phyloP scores from a whole-genome alignment of 1,140 invertebrate species.

The Drosophila miranda region DNA sequence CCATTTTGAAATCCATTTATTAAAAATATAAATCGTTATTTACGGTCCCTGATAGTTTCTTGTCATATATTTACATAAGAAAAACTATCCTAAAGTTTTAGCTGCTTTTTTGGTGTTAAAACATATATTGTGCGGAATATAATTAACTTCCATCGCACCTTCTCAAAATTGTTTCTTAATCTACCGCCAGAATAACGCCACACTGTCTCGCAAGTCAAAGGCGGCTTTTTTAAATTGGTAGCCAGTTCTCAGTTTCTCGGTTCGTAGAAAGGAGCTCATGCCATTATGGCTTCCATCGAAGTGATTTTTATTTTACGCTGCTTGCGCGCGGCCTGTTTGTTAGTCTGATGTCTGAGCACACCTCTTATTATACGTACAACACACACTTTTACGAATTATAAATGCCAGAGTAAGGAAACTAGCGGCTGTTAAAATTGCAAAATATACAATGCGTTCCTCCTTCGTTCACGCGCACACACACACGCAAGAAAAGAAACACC shows the following conservation, averaged over 20 bases:
- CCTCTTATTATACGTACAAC: slow-evolving; percentile 75
- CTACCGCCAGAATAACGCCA: slow-evolving; percentile 62
- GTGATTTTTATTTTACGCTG: slow-evolving; percentile 74
- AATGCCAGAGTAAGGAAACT: slow-evolving; percentile 75
- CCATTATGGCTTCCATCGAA: slow-evolving; percentile 79
- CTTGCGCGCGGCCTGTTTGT: slow-evolving; percentile 75
- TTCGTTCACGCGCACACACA: slow-evolving; percentile 53
- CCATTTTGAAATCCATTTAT: too few species aligned
- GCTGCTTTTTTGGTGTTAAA: slow-evolving; percentile 47
- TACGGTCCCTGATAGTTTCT: too few species aligned
- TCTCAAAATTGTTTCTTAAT: slow-evolving; percentile 51
- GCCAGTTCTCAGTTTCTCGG: slow-evolving; percentile 79
- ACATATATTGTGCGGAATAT: slow-evolving; percentile 48
- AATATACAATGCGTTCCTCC: slow-evolving; percentile 79
- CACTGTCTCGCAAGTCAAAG: slow-evolving; percentile 79
- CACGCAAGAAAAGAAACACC: slow-evolving; percentile 53
- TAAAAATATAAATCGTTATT: too few species aligned
- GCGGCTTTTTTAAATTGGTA: slow-evolving; percentile 77
- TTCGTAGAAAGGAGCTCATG: slow-evolving; percentile 77
- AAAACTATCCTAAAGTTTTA: slow-evolving; percentile 39
- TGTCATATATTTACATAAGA: slow-evolving; percentile 1
- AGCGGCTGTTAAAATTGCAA: slow-evolving; percentile 78
- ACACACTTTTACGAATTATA: slow-evolving; percentile 60
- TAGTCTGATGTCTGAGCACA: slow-evolving; percentile 77
- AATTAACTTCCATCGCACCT: slow-evolving; percentile 46